Evolutionary conservation across 2,888 invertebrate species (phyloP).

Genomic region (Isotomurus palustris): DNA sequence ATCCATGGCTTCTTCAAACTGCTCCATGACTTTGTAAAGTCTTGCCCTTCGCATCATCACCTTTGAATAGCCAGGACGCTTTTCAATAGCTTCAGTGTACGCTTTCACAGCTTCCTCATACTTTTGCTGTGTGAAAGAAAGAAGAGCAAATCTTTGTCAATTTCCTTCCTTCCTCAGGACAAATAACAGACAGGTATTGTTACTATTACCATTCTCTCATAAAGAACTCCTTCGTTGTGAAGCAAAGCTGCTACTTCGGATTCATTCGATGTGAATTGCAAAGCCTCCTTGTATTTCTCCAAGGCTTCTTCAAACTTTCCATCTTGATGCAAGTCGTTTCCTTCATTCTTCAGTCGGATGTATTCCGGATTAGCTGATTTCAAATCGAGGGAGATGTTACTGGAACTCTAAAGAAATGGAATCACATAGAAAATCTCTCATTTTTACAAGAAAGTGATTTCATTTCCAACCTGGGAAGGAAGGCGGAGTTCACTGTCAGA

Average conservation of each 20-base stretch:
- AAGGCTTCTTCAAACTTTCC: constrained; percentile 21
- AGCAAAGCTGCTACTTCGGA: constrained; percentile 21
- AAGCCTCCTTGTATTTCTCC: constrained; percentile 24
- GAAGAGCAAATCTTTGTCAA: not conserved
- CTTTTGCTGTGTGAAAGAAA: not conserved
- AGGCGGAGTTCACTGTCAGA: no score
- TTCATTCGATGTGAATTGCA: not conserved
- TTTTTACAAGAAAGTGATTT: no score
- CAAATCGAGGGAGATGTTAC: not conserved
- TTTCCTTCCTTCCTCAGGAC: not conserved
- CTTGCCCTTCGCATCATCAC: constrained; percentile 10
- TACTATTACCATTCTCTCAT: constrained; percentile 23
- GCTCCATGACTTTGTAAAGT: not conserved
- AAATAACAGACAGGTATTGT: not conserved
- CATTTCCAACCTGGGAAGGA: no score
- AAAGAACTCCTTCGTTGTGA: constrained; percentile 26
- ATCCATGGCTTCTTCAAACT: constrained; percentile 5
- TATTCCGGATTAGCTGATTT: not conserved
- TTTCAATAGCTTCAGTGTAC: constrained; percentile 15
- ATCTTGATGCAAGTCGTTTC: constrained; percentile 17
- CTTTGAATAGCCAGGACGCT: constrained; percentile 7
- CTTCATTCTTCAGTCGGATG: constrained; percentile 12
- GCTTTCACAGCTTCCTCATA: constrained; percentile 22
- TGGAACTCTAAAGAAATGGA: not conserved
- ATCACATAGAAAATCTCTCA: not conserved